phyloP scores from a whole-genome alignment of 2,113 vertebrate genomes.

The Osmerus eperlanus region DNA sequence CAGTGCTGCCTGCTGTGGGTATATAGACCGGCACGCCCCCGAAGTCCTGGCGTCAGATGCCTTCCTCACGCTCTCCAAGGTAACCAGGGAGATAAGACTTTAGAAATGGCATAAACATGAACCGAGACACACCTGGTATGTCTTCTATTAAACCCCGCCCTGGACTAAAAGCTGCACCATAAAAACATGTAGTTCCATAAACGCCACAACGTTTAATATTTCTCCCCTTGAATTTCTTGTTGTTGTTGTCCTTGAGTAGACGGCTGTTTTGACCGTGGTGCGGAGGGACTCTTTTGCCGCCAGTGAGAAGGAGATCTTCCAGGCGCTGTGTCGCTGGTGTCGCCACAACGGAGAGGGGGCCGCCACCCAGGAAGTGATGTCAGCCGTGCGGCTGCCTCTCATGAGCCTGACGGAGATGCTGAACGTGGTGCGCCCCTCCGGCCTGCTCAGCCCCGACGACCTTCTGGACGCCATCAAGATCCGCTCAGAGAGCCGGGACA shows the following conservation, averaged over 20 bases:
- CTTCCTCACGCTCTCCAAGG: conserved; percentile 92
- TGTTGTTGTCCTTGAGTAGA: conserved; percentile 62
- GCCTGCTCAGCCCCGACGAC: conserved; percentile 88
- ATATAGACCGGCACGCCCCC: conserved; percentile 93
- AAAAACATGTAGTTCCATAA: too few species aligned
- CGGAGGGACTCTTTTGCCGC: conserved; percentile 92
- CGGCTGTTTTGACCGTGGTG: conserved; percentile 86
- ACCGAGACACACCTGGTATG: neutral
- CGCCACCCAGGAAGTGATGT: conserved; percentile 84
- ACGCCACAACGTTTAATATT: neutral
- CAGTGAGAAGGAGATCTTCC: conserved; percentile 95
- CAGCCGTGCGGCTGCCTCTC: conserved; percentile 88
- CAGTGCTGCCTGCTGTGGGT: conserved; percentile 89
- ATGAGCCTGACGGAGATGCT: conserved; percentile 96
- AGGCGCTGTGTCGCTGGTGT: conserved; percentile 92
- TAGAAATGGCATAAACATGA: neutral
- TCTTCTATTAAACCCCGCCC: neutral
- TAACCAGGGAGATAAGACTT: conserved; percentile 36
- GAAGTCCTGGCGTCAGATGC: conserved; percentile 90
- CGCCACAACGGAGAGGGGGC: conserved; percentile 84
- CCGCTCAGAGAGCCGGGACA: conserved; percentile 94
- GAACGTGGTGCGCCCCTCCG: conserved; percentile 90
- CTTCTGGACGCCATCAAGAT: conserved; percentile 97
- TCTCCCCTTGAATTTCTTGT: neutral
- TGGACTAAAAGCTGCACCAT: neutral